Evolutionary conservation across 1,140 invertebrate genomes (phyloP), one percentile per base, ranked within the genome.

Genomic region (Lucilia sericata): DNA sequence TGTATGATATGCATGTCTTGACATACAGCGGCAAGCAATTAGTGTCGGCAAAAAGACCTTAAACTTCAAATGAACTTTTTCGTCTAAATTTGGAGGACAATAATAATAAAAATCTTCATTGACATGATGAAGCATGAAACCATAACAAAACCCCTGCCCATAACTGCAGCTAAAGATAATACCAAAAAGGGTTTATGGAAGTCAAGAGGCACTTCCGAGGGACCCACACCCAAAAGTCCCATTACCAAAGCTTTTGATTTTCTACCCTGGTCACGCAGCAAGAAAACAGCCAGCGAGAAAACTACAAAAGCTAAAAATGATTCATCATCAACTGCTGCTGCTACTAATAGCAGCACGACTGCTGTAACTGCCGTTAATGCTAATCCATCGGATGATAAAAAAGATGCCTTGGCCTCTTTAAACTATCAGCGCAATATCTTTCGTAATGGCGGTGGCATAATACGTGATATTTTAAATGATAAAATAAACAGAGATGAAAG

Each of bases 191-290:
- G 83, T 14, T n/a, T 86, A 9, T 85, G 83, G 83, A 83, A 82
- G 3, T 76, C 76, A 10, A 83, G 83, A 13, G 82, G 80, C 9
- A 49, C 13, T 5, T 76, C 30, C 0, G 83, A 85, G 42, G 36
- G 76, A 36, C 14, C 84, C 10, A 65, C n/a, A 8, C 84, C 87
- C 19, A 87, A 87, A 21, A 91, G 89, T 84, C 88, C 89, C 85
- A 91, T 91, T 10, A 91, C 88, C 74, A 91, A 91, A 84, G 89
- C 89, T 80, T 91, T 91, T 82, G 89, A 91, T 81, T 91, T 91
- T 12, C 84, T 91, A 19, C 88, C 89, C 70, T 91, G 89, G 89
- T 78, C 83, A 30, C 83, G 85, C 2, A 83, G 82, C 34, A 85
- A 85, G 74, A 84, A 84, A 49, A 5, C 75, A 21, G 13, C 70